phyloP scores from a whole-genome alignment of 2,888 invertebrate species.

The Isotomurus palustris region DNA sequence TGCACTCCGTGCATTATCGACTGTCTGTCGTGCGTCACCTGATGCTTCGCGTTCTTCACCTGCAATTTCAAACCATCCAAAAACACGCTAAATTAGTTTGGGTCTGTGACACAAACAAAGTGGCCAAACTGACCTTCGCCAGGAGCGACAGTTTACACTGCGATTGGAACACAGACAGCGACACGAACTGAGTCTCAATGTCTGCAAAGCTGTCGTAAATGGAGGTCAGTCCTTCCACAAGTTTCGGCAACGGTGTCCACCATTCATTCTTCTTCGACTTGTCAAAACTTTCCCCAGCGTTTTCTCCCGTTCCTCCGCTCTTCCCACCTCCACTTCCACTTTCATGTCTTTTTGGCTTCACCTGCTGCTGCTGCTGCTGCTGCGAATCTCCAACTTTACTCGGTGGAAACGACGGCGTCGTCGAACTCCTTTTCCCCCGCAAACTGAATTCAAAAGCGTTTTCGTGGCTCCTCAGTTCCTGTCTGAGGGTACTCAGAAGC shows the following conservation, averaged over 20 bases:
- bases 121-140: conserved; percentile 41
- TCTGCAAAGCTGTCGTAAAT: conserved; percentile 43
- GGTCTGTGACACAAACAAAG: too few relatives aligned
- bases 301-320: neutral
- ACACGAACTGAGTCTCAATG: conserved; percentile 41
- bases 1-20: conserved; percentile 38
- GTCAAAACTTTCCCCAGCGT: too few relatives aligned
- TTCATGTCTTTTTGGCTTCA: neutral
- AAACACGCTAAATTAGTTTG: neutral
- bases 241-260: conserved; percentile 32
- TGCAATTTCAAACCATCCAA: conserved; percentile 13
- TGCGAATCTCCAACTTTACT: neutral
- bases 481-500: conserved; percentile 21
- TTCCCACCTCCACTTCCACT: neutral
- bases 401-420: conserved; percentile 6
- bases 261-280: conserved; percentile 13
- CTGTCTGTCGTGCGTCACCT: conserved; percentile 39
- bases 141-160: conserved; percentile 45
- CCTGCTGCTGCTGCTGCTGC: neutral
- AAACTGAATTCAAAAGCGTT: conserved; percentile 32
- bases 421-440: conserved; percentile 29
- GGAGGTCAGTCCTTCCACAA: conserved; percentile 38
- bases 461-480: conserved; percentile 26
- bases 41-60: conserved; percentile 44
- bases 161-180: conserved; percentile 43